Conservation (phyloP, 2,113 vertebrate species). For the Eurystomus gularis region DNA sequence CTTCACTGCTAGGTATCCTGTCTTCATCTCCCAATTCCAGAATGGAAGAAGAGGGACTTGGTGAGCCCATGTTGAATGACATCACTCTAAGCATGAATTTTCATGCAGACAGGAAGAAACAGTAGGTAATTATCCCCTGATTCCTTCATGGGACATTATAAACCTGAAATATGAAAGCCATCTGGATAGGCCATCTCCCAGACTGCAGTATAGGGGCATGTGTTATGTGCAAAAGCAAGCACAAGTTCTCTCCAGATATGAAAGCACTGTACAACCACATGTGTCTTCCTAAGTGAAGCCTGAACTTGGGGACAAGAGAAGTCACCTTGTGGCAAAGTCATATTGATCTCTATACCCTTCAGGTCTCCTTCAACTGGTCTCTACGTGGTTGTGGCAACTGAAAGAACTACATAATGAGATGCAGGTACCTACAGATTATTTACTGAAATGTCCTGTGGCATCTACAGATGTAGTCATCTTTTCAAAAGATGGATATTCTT, state of each 20-base stretch:
- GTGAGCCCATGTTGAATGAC: neutral
- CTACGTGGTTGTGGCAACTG: neutral
- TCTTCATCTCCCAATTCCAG: too few relatives aligned
- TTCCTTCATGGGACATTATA: neutral
- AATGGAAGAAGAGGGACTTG: neutral
- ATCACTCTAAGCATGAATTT: neutral
- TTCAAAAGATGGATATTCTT: neutral
- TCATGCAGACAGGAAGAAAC: neutral
- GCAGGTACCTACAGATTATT: neutral
- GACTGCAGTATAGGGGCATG: neutral
- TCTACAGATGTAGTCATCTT: neutral
- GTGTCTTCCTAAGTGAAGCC: neutral
- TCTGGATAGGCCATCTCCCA: neutral
- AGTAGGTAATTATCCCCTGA: neutral
- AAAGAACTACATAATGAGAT: neutral
- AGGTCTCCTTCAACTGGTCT: fast-evolving
- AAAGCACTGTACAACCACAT: neutral
- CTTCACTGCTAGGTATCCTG: too few relatives aligned
- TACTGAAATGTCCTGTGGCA: neutral
- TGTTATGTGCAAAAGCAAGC: neutral
- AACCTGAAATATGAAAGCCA: neutral
- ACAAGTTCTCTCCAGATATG: neutral
- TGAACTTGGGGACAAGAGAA: neutral
- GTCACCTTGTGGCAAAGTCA: neutral
- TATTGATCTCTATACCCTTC: neutral